Conservation (phyloP, 2,888 invertebrate genomes). For the Melipona beecheii region DNA sequence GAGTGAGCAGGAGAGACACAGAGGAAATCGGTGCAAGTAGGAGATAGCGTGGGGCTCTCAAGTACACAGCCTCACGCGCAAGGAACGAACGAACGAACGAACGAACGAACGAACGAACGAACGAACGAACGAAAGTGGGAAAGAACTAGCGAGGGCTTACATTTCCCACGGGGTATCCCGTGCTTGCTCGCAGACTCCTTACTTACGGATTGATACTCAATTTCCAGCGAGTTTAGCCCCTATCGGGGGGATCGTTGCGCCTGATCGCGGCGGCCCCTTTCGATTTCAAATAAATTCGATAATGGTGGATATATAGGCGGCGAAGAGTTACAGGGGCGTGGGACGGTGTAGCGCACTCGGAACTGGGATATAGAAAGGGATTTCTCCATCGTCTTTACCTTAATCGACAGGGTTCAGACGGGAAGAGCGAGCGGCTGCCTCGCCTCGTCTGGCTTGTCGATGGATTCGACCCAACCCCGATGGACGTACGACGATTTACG, state of each 20-base stretch:
- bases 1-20: background rate
- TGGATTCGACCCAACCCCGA: constrained; percentile 37
- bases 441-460: constrained; percentile 38
- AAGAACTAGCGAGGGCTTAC: constrained; percentile 61
- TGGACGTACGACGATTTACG: constrained; percentile 2
- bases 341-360: constrained; percentile 30
- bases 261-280: constrained; percentile 74
- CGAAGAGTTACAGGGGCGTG: background rate
- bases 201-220: constrained; percentile 84
- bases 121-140: constrained; percentile 35
- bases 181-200: constrained; percentile 75
- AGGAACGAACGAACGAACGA: constrained; percentile 11
- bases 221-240: constrained; percentile 82
- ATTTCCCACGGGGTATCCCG: constrained; percentile 72
- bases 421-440: background rate
- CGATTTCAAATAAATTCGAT: constrained; percentile 75
- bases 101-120: constrained; percentile 16
- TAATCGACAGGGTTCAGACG: constrained; percentile 62
- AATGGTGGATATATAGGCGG: constrained; percentile 67
- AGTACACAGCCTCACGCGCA: constrained; percentile 10
- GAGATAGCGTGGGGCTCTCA: constrained; percentile 16
- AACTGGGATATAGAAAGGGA: constrained; percentile 52
- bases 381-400: constrained; percentile 66
- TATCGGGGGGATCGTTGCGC: constrained; percentile 78
- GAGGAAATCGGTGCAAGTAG: constrained; percentile 40